A percentile compares a stretch with the other conserved stretches of the same genome.
Evolutionary conservation across 1,140 invertebrate species (phyloP).

Genomic region (Drosophila kikkawai): DNA sequence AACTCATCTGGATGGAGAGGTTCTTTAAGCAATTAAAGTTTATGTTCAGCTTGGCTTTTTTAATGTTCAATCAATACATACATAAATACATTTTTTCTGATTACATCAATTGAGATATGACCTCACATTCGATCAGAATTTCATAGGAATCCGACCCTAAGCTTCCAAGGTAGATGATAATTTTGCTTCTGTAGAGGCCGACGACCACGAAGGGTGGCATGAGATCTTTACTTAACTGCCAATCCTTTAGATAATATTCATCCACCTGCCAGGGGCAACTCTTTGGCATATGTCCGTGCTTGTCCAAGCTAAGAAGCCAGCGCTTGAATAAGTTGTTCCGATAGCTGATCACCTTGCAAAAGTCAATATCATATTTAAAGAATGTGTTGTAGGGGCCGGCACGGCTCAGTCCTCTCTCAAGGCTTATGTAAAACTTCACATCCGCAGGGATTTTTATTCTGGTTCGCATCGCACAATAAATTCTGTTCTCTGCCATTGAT

Average conservation of each 20-base stretch:
- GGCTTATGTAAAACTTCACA: conserved; percentile 33
- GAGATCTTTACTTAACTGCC: conserved; percentile 25
- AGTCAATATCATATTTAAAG: conserved; percentile 47
- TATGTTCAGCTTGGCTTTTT: neutral
- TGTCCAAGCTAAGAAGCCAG: conserved; percentile 40
- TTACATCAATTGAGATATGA: conserved; percentile 12
- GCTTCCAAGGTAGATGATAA: conserved; percentile 30
- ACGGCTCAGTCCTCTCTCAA: conserved; percentile 45
- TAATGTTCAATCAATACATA: neutral
- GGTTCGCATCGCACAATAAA: conserved; percentile 33
- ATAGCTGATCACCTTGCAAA: conserved; percentile 43
- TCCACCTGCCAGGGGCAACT: conserved; percentile 44
- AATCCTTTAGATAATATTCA: conserved; percentile 52
- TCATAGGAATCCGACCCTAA: conserved; percentile 12
- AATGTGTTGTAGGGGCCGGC: conserved; percentile 45
- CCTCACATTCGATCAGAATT: conserved; percentile 24
- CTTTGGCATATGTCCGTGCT: conserved; percentile 50
- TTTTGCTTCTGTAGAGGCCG: conserved; percentile 50
- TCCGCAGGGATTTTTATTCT: conserved; percentile 30
- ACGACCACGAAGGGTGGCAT: conserved; percentile 51
- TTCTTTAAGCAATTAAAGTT: neutral
- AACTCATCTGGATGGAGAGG: neutral
- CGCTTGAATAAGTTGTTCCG: conserved; percentile 50
- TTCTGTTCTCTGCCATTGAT: conserved; percentile 2
- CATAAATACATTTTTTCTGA: neutral